A percentile compares a stretch with the other conserved stretches of the same genome.
Evolutionary conservation across 2,888 invertebrate genomes (phyloP).

Genomic region (Hydrotaea diabolus): DNA sequence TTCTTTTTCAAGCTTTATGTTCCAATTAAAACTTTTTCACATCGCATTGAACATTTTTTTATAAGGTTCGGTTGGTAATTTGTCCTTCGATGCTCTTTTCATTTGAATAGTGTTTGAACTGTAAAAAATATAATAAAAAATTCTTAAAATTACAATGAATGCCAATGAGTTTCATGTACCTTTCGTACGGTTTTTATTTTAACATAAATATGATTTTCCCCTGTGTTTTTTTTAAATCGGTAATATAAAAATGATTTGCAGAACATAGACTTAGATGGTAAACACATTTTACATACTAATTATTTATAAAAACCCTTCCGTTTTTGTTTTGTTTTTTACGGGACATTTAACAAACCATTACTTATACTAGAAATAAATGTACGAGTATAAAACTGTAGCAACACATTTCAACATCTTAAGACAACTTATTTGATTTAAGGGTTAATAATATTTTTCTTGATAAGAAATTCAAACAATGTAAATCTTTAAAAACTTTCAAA

Average conservation of each 20-base stretch:
- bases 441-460: no score
- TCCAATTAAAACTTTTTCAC: no score
- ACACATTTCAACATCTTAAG: no score
- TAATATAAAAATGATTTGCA: slow-evolving; percentile 37
- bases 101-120: slow-evolving; percentile 35
- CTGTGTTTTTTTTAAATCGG: background rate
- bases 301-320: background rate
- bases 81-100: no score
- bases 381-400: no score
- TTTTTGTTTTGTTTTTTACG: background rate
- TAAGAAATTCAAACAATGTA: no score
- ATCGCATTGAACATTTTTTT: no score
- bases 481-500: no score
- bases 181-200: background rate
- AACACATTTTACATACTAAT: slow-evolving; percentile 18
- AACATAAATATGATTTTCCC: slow-evolving; percentile 6
- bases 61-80: no score
- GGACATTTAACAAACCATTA: slow-evolving; percentile 51
- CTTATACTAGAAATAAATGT: slow-evolving; percentile 48
- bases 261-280: slow-evolving; percentile 59
- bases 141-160: slow-evolving; percentile 61
- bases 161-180: slow-evolving; percentile 61
- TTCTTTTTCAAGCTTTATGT: no score
- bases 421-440: no score
- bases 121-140: background rate